These are phyloP conservation scores for Seriola rivoliana DNA, from an alignment of 2,113 vertebrate species.

Conservation along the genomic window DNA sequence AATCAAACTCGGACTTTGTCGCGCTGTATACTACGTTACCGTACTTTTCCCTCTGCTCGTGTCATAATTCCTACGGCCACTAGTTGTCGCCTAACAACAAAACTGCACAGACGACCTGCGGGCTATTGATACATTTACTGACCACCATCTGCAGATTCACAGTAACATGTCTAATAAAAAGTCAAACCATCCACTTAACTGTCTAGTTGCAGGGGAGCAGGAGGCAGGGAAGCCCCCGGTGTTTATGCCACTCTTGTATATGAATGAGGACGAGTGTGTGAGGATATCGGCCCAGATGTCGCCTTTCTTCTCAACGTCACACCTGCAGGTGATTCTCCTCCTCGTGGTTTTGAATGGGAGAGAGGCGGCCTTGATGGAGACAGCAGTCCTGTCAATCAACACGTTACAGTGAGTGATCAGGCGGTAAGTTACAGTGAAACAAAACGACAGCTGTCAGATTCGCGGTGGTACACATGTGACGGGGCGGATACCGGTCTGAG, in stretches of 20 bases:
- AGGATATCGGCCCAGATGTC: neutral
- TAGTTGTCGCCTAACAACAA: too few relatives aligned
- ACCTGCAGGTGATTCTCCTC: slow-evolving; percentile 18
- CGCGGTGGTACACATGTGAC: too few relatives aligned
- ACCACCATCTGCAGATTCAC: too few relatives aligned
- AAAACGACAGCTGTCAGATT: neutral
- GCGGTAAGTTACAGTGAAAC: neutral
- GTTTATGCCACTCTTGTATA: neutral
- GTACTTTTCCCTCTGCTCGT: too few relatives aligned
- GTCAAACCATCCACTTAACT: too few relatives aligned
- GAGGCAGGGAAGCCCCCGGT: neutral
- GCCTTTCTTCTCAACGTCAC: neutral
- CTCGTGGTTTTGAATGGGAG: neutral
- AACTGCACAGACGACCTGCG: too few relatives aligned
- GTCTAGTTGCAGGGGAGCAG: too few relatives aligned
- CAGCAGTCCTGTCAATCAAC: neutral
- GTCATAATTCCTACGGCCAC: too few relatives aligned
- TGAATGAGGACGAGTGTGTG: neutral
- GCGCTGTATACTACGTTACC: too few relatives aligned
- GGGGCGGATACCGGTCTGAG: slow-evolving; percentile 1
- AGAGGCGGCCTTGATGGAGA: neutral
- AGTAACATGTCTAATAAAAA: too few relatives aligned
- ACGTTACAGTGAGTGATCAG: neutral
- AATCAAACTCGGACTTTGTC: too few relatives aligned
- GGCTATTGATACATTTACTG: too few relatives aligned